Evolutionary conservation across 37 sponge, comb jelly and placozoan genomes (phyloP).

Genomic region (Beroe forskalii): DNA sequence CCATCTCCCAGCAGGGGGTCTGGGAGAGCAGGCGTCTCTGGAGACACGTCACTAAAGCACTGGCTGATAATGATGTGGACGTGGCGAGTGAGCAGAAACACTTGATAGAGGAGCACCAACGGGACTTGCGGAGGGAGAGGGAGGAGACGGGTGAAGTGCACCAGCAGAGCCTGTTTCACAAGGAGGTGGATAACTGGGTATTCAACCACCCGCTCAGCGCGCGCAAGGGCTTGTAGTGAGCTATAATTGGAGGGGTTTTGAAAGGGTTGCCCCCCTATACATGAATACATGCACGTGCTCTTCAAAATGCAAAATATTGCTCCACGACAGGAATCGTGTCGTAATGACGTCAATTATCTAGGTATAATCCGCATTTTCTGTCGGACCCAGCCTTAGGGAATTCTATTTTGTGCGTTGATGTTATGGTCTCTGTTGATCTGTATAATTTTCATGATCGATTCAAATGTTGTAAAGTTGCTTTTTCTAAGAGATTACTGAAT

Average conservation of each 20-base stretch:
- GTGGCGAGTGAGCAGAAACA: conserved; percentile 91
- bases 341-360: no score
- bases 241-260: no score
- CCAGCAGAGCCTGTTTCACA: conserved; percentile 24
- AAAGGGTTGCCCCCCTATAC: no score
- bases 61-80: conserved; percentile 71
- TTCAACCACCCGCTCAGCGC: conserved; percentile 14
- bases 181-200: conserved; percentile 57
- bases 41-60: conserved; percentile 80
- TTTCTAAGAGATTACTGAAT: not conserved
- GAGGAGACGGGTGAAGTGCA: conserved; percentile 58
- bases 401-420: not conserved
- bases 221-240: conserved; percentile 48
- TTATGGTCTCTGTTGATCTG: not conserved
- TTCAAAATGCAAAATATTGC: no score
- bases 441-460: not conserved
- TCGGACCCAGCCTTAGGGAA: no score
- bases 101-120: conserved; percentile 64
- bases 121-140: conserved; percentile 28
- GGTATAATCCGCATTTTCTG: no score
- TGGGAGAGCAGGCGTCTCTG: conserved; percentile 82
- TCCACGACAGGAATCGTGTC: no score
- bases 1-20: conserved; percentile 72
- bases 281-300: no score
- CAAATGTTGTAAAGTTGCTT: not conserved